These are phyloP conservation scores for Bombus pascuorum DNA, from an alignment of 1,140 invertebrate species.

Conservation along the genomic window DNA sequence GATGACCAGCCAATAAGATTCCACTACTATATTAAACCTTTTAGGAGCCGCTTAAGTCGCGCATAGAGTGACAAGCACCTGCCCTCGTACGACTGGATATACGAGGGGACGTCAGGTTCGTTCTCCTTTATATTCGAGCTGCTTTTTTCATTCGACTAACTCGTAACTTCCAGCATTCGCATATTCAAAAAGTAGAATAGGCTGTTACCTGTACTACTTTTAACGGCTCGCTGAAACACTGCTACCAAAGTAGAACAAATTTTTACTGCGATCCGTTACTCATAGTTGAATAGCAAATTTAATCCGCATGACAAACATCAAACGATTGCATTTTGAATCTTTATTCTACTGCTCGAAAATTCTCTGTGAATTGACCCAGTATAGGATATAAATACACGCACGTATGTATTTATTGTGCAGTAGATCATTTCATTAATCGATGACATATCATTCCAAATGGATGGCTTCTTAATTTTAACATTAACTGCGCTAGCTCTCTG, in stretches of 20 bases:
- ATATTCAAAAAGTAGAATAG: neutral
- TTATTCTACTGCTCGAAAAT: neutral
- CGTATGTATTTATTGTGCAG: no score
- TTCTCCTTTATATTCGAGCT: neutral
- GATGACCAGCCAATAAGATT: neutral
- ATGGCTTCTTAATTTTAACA: no score
- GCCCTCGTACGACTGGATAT: neutral
- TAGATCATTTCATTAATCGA: no score
- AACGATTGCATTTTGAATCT: neutral
- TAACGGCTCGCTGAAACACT: neutral
- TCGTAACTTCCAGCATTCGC: neutral
- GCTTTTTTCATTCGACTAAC: neutral
- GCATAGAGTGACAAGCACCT: constrained; percentile 21
- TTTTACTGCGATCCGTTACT: neutral
- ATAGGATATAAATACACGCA: neutral
- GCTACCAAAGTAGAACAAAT: neutral
- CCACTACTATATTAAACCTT: neutral
- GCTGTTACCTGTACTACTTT: neutral
- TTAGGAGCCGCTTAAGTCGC: neutral
- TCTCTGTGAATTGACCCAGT: no score
- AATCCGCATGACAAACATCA: neutral
- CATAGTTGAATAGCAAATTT: neutral
- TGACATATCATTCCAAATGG: no score
- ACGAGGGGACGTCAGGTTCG: neutral
- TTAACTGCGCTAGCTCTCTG: no score